Evolutionary conservation across 2,888 invertebrate genomes (phyloP).

Genomic region (Caenorhabditis afra): DNA sequence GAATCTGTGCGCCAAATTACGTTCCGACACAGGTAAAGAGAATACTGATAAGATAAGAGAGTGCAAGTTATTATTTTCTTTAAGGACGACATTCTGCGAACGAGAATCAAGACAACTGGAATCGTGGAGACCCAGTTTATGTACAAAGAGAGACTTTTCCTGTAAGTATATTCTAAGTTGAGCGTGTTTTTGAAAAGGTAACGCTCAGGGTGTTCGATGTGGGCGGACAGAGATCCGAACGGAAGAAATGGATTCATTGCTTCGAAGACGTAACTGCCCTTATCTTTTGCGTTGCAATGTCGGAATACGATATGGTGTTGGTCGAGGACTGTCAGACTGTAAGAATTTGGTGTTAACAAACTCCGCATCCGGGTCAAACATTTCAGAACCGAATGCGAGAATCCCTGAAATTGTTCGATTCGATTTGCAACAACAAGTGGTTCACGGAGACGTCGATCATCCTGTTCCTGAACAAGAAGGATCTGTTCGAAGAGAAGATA

Average conservation of each 20-base stretch:
- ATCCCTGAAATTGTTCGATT: slow-evolving; percentile 58
- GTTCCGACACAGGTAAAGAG: slow-evolving; percentile 49
- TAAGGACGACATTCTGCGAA: slow-evolving; percentile 53
- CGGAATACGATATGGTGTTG: slow-evolving; percentile 59
- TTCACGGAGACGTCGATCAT: slow-evolving; percentile 56
- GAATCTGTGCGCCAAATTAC: slow-evolving; percentile 50
- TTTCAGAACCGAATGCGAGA: slow-evolving; percentile 60
- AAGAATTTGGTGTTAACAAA: background rate
- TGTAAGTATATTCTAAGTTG: slow-evolving; percentile 4
- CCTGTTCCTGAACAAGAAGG: slow-evolving; percentile 59
- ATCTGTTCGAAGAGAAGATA: slow-evolving; percentile 57
- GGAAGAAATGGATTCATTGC: slow-evolving; percentile 60
- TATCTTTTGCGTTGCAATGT: slow-evolving; percentile 59
- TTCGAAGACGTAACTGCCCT: slow-evolving; percentile 60
- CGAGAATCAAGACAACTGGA: slow-evolving; percentile 56
- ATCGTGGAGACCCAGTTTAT: slow-evolving; percentile 49
- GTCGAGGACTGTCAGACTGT: slow-evolving; percentile 55
- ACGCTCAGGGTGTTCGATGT: slow-evolving; percentile 55
- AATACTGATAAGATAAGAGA: background rate
- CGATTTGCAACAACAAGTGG: slow-evolving; percentile 57
- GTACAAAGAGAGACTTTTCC: slow-evolving; percentile 43
- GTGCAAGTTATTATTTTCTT: background rate
- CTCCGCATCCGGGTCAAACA: background rate
- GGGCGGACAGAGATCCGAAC: slow-evolving; percentile 60
- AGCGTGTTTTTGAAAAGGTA: background rate